Base-by-base conservation (phyloP, 2,113 vertebrate species). In the Falco punctatus region DNA sequence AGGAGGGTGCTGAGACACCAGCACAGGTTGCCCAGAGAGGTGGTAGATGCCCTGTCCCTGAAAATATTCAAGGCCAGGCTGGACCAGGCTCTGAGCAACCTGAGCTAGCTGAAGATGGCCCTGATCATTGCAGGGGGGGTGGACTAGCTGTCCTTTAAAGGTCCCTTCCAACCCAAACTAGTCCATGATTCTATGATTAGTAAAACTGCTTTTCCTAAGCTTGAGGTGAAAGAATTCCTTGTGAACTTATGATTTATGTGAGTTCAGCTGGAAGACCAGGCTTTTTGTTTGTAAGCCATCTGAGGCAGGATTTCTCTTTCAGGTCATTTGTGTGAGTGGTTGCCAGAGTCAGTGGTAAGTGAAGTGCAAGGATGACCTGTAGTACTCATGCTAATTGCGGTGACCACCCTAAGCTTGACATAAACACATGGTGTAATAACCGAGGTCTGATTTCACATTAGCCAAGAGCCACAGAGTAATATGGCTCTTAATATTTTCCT, bases 391-490 rank as follows among this genome's bases (percentile, higher is more conserved):
- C 49, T 96, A 94, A 91, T 84, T 91, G 57, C 73, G 75, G 66
- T 75, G 52, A 85, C 65, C 0, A 2, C 89, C 69, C 57, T 70
- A 85, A 67, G 57, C 73, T 79, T 85, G 78, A 79, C 65, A 85
- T 59, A 87, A 96, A 85, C 93, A 96, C 62, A 87, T 75, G 73
- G 55, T 95, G 55, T 83, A 90, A 86, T 71, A 83, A 81, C n/a
- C 51, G 59, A 40, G 87, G 46, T 88, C 67, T 86, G 71, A 93
- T 90, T 86, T 88, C 64, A 74, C 75, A 86, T 74, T 24, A 87
- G 20, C 51, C 82, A 78, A 83, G 32, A 78, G 55, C 89, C 81
- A 81, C 21, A 74, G 67, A 73, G 12, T 73, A 84, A 86, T 55
- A 74, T 14, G 24, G 16, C 38, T 69, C 21, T 83, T 87, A 88